A percentile compares a stretch with the other conserved stretches of the same genome.
These are phyloP conservation scores for Megalopta genalis DNA, from an alignment of 1,140 invertebrate species.

Conservation along the genomic window DNA sequence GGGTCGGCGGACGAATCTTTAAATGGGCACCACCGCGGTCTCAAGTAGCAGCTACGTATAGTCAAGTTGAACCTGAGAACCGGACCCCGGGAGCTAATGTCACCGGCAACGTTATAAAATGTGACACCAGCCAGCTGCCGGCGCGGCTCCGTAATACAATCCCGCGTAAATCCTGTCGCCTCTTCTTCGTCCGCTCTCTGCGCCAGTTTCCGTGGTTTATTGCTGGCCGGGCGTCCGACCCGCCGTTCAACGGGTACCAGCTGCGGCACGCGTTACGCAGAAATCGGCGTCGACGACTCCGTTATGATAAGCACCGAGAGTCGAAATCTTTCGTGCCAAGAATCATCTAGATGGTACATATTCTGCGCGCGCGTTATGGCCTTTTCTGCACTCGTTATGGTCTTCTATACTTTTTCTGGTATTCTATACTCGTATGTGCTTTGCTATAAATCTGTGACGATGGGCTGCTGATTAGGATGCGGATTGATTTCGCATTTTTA, in stretches of 20 bases:
- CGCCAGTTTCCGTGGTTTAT: slow-evolving; percentile 57
- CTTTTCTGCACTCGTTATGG: too few relatives aligned
- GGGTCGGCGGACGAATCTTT: slow-evolving; percentile 22
- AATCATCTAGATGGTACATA: too few relatives aligned
- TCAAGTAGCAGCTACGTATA: background rate
- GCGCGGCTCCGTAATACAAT: slow-evolving; percentile 64
- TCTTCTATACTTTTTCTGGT: too few relatives aligned
- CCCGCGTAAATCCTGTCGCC: slow-evolving; percentile 66
- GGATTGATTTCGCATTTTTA: too few relatives aligned
- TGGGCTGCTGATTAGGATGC: too few relatives aligned
- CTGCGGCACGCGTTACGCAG: slow-evolving; percentile 28
- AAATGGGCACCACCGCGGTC: slow-evolving; percentile 31
- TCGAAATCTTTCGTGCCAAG: too few relatives aligned
- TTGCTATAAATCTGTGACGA: too few relatives aligned
- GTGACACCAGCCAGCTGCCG: slow-evolving; percentile 66
- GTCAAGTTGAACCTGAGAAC: slow-evolving; percentile 29
- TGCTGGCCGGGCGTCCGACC: slow-evolving; percentile 51
- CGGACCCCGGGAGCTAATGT: slow-evolving; percentile 54
- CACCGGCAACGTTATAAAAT: slow-evolving; percentile 67
- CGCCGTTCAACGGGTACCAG: slow-evolving; percentile 54
- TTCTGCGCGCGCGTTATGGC: too few relatives aligned
- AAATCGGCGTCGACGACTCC: slow-evolving; percentile 30
- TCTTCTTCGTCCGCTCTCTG: slow-evolving; percentile 43
- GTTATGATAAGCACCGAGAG: slow-evolving; percentile 24
- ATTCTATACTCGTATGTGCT: too few relatives aligned